Evolutionary conservation across 2,888 invertebrate genomes (phyloP).

Genomic region (Blomia tropicalis): DNA sequence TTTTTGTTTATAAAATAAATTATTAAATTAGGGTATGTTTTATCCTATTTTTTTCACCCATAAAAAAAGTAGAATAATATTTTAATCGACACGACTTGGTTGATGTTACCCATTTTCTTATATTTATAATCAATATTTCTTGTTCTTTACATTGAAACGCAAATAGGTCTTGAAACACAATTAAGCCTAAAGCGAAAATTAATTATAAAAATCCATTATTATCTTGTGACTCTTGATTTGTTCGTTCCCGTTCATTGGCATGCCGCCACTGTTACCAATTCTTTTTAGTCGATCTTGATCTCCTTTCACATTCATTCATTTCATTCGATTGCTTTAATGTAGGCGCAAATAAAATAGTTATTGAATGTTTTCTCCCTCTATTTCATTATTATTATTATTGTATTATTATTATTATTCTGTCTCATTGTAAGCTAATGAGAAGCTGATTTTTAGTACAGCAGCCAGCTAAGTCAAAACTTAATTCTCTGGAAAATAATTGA

Average conservation of each 20-base stretch:
- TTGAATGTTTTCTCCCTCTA: not conserved
- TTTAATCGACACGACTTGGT: not conserved
- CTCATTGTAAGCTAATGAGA: not conserved
- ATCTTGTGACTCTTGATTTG: not conserved
- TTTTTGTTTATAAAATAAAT: not conserved
- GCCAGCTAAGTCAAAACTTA: too few relatives aligned
- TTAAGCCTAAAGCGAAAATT: slow-evolving; percentile 11
- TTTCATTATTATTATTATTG: not conserved
- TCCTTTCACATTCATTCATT: too few relatives aligned
- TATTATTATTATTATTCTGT: not conserved
- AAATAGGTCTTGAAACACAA: too few relatives aligned
- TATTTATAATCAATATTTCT: not conserved
- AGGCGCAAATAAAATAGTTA: too few relatives aligned
- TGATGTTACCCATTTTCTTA: not conserved
- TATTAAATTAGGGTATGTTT: not conserved
- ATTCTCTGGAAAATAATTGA: too few relatives aligned
- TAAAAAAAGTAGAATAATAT: too few relatives aligned
- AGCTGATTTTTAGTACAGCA: too few relatives aligned
- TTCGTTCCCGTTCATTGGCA: not conserved
- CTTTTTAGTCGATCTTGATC: too few relatives aligned
- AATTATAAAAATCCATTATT: slow-evolving; percentile 8
- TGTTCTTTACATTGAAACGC: not conserved
- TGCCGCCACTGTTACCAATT: too few relatives aligned
- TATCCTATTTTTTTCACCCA: not conserved
- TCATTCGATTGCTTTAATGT: too few relatives aligned